Evolutionary conservation across 30 jellyfish, hydroid and myxozoan genomes (phyloP).

Genomic region (Turritopsis rubra): DNA sequence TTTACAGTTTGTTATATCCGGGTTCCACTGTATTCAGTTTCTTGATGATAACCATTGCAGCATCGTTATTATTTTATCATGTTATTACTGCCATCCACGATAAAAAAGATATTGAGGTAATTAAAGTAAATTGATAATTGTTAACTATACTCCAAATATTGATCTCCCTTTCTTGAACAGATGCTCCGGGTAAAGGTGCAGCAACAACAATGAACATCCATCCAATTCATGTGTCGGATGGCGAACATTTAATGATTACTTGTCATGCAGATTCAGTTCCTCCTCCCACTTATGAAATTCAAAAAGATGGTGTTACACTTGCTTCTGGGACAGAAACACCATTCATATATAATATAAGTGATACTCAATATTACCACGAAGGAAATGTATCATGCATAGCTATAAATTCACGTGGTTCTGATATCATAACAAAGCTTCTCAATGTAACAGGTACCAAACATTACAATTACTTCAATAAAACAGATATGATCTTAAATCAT

Average conservation of each 20-base stretch:
- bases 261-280: slow-evolving; percentile 1
- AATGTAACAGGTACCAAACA: slow-evolving; percentile 8
- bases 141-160: background rate
- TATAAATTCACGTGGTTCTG: background rate
- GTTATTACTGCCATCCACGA: no score
- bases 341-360: background rate
- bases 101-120: no score
- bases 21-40: no score
- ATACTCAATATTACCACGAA: background rate
- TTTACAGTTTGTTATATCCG: no score
- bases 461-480: no score
- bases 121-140: no score
- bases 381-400: slow-evolving; percentile 10
- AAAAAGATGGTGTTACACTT: slow-evolving; percentile 10
- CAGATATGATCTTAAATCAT: no score
- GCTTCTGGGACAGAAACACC: slow-evolving; percentile 1
- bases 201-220: background rate
- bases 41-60: no score
- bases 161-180: background rate
- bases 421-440: background rate
- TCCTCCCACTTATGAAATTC: background rate
- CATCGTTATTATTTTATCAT: no score
- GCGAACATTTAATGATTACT: background rate
- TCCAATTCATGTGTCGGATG: background rate
- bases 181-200: background rate